These are phyloP conservation scores for Macrotis lagotis DNA, from an alignment of 2,113 vertebrate species.

Conservation along the genomic window DNA sequence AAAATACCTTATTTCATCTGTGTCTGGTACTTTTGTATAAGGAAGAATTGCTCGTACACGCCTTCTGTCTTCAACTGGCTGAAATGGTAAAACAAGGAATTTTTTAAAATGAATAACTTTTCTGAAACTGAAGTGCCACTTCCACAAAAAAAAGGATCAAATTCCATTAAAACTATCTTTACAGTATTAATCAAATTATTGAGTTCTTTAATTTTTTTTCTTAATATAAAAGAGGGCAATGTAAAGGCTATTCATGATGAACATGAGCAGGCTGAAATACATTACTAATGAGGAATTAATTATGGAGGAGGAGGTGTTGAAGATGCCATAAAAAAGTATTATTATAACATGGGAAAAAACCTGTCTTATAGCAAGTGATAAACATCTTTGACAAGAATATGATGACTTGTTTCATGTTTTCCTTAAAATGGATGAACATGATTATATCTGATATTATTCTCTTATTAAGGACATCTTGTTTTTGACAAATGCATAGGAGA, in stretches of 20 bases:
- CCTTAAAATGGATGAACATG: neutral
- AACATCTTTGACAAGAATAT: neutral
- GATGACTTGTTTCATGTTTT: neutral
- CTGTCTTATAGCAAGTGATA: neutral
- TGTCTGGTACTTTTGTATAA: conserved; percentile 99
- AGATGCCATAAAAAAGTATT: neutral
- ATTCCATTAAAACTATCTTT: neutral
- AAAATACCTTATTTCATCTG: conserved; percentile 98
- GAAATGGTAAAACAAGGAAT: conserved; percentile 63
- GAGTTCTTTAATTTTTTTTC: neutral
- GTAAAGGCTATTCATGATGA: neutral
- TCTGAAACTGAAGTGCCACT: conserved; percentile 32
- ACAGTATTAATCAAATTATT: conserved; percentile 19
- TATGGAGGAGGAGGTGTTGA: neutral
- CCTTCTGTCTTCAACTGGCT: conserved; percentile 98
- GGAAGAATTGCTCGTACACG: conserved; percentile 98
- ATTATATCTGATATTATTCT: neutral
- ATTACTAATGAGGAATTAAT: neutral
- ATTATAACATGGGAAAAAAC: neutral
- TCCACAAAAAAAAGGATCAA: conserved; percentile 48
- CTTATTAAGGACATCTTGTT: neutral
- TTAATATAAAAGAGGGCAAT: neutral
- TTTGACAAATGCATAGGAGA: neutral
- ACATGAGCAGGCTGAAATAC: neutral
- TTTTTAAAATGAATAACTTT: conserved; percentile 8